Evolutionary conservation across 2,797 vertebrate genomes (phyloP), one percentile per base, ranked within the genome.

Genomic region (Muscicapa comitata): DNA sequence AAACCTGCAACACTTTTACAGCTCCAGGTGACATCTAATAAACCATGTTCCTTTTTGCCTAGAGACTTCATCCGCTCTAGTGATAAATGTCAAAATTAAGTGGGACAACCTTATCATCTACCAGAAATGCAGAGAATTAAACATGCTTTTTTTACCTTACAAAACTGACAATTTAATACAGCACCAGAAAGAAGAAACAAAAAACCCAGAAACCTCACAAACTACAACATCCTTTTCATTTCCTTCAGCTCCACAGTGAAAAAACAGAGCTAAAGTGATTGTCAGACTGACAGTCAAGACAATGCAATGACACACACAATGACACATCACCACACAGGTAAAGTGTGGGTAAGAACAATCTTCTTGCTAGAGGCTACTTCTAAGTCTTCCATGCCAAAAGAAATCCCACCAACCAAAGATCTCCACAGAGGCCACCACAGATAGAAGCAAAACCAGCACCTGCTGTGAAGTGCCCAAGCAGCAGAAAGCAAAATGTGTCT

Each of bases 291-390:
- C 35, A 66, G 38, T 8, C 19, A 57, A 45, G 33, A 51, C 2
- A 0, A 13, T 1, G 16, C 33, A 63, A 3, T 6, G 59, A 65
- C 35, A 37, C 8, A 12, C n/a, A 43, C 19, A 43, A 10, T 19
- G 9, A 43, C 42, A 43, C 43, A 11, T 0, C 3, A 7, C 2
- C 0, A 2, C 12, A 28, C 7, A 55, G 25, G 37, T 8, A 14
- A 67, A 68, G 15, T 1, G 3, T 8, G 9, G 7, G 19, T 33
- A 65, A 72, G 31, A 85, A 53, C 2, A 1, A 43, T 17, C 29
- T 4, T 33, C 31, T 59, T 59, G 31, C 29, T 71, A 59, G 25
- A 42, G 35, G 29, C 35, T 57, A 48, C 54, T 57, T 81, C 73
- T 67, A 6, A 29, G 29, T 3, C 33, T 62, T 54, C 37, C 21